phyloP scores from a whole-genome alignment of 2,888 invertebrate genomes.

The Phanerotoma sp. region DNA sequence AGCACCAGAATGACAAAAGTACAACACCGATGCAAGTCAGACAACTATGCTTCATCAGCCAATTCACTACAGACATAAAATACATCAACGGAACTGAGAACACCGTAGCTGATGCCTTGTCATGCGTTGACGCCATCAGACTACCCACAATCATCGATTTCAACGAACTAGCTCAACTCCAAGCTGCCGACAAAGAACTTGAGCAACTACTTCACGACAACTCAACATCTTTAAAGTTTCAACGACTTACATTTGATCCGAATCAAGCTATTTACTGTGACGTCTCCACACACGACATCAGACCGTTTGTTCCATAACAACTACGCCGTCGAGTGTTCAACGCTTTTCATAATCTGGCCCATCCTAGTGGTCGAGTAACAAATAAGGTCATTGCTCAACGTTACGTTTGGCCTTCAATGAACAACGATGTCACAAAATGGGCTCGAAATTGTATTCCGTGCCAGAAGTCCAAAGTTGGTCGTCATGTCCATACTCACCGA shows the following conservation, averaged over 20 bases:
- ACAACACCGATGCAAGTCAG: background rate
- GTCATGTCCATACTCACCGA: conserved; percentile 35
- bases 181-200: conserved; percentile 23
- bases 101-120: conserved; percentile 37
- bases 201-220: background rate
- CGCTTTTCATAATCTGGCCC: conserved; percentile 26
- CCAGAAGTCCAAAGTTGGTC: conserved; percentile 42
- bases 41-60: background rate
- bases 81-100: conserved; percentile 29
- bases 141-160: conserved; percentile 18
- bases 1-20: background rate
- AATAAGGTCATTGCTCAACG: conserved; percentile 29
- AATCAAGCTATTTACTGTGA: conserved; percentile 24
- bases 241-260: conserved; percentile 3
- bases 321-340: conserved; percentile 28
- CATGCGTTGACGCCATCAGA: conserved; percentile 28
- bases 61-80: background rate
- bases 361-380: conserved; percentile 30
- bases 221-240: conserved; percentile 9
- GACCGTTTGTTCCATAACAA: conserved; percentile 32
- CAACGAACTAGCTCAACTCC: conserved; percentile 13
- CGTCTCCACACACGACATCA: conserved; percentile 17
- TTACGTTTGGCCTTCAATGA: conserved; percentile 40
- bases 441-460: conserved; percentile 39
- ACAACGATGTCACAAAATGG: conserved; percentile 38